Base-by-base conservation (phyloP, 2,797 vertebrate genomes). In the Epinephelus coioides region DNA sequence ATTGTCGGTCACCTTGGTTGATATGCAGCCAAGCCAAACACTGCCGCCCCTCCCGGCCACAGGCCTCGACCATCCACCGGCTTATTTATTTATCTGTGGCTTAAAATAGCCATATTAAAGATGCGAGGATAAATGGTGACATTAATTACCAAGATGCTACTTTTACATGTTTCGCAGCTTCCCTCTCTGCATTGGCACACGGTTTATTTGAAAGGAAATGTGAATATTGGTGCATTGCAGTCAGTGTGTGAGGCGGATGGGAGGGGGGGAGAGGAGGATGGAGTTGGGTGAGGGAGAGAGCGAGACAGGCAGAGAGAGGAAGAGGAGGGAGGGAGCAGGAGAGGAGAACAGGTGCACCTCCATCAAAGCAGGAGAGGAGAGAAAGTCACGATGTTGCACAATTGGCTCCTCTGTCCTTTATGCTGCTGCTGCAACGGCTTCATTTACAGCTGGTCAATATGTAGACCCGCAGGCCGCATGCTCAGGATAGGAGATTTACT, bases 171-270 rank as follows among this genome's bases (percentile, higher is more conserved):
- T 13, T 30, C 25, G 2, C 50, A 10, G 56, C 23, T 56, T 34
- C 0, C 1, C 23, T 23, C 3, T 9, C 3, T 57, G 25, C 27
- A 21, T 72, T 59, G 54, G 40, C 15, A 49, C 49, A 14, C 3
- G 13, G 15, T 43, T 61, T 8, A 55, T 2, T 55, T 23, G 34
- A 62, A 50, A 19, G 68, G 73, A 68, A 75, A 81, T 54, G 81
- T 73, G 79, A 53, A 83, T 81, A 80, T 85, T 95, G 94, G 93
- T 95, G 96, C 95, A 96, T 95, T 95, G 95, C 95, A 95, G 94
- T 94, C 68, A 77, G 78, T 84, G 88, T 62, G n/a, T 82, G 81
- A 86, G 83, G 63, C 23, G 72, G 83, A 73, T 17, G 88, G 81
- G 86, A 38, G 79, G 85, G 51, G 81, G 49, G n/a, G 63, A 13